Base-by-base conservation (phyloP, 2,888 invertebrate genomes). In the Aradus depressus region DNA sequence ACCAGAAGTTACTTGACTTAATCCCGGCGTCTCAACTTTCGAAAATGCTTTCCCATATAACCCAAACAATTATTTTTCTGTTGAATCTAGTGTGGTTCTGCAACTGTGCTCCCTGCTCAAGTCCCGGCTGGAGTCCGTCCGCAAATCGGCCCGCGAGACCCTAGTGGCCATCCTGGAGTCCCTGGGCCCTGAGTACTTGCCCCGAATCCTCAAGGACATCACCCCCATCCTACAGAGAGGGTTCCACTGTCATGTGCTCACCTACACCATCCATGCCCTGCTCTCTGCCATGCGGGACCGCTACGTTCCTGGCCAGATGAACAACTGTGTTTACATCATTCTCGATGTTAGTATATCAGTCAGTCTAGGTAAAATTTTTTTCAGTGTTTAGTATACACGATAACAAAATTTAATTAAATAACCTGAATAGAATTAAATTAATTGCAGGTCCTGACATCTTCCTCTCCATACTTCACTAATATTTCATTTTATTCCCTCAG, bases 231-330 rank as follows among this genome's bases (percentile, higher is more conserved):
- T 97, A 48, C 87, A 81, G 0, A 77, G 83, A 64, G 97, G 97
- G 10, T 97, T 86, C 65, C 93, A 95, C 73, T 80, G 90, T 2
- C 96, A 97, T 63, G 95, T 97, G 0, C 70, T 97, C 47, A 85
- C 86, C 3, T 91, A 81, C 54, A 92, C 95, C 0, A 76, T 91
- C 18, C 89, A 95, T 64, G 77, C 83, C 0, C 77, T 97, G 3
- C 68, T 97, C 44, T 78, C 79, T 51, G 77, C 80, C 22, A 66
- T 93, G 49, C 81, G 80, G 63, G 70, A 74, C 0, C 68, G 74
- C n/a, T 78, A 92, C 54, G 74, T 80, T 65, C 72, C 81, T 0
- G 79, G 77, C 0, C 85, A 93, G 62, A 74, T 96, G n/a, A 86
- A 92, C 64, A 25, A 31, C 28, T 56, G 52, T 18, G 31, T 53